phyloP scores from a whole-genome alignment of 2,797 vertebrate genomes.

The Huso huso region DNA sequence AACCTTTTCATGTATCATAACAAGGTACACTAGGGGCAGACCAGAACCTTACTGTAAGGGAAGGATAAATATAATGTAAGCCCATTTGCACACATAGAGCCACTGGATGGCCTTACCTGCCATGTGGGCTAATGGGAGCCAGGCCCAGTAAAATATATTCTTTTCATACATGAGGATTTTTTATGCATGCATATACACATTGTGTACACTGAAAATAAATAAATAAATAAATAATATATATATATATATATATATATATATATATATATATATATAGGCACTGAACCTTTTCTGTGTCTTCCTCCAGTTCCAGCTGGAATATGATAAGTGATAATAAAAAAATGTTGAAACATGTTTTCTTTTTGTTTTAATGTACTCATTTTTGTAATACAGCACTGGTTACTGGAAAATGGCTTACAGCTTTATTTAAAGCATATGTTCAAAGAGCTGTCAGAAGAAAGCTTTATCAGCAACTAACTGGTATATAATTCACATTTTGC shows the following conservation, averaged over 20 bases:
- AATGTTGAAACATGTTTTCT: slow-evolving; percentile 76
- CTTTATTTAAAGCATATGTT: slow-evolving; percentile 87
- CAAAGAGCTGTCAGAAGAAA: slow-evolving; percentile 69
- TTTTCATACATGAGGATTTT: background rate
- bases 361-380: slow-evolving; percentile 78
- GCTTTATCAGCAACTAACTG: slow-evolving; percentile 46
- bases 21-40: too few species aligned
- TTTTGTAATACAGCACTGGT: slow-evolving; percentile 83
- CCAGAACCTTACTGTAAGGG: too few species aligned
- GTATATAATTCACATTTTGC: too few species aligned
- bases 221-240: too few species aligned
- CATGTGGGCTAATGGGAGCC: too few species aligned
- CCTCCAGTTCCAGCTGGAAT: slow-evolving; percentile 66
- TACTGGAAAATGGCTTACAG: slow-evolving; percentile 84
- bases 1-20: too few species aligned
- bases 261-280: background rate
- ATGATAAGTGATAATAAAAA: slow-evolving; percentile 72
- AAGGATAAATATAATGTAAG: slow-evolving; percentile 18
- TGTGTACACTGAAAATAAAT: slow-evolving; percentile 1
- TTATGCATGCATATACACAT: slow-evolving; percentile 29
- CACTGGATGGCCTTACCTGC: background rate
- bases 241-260: too few species aligned
- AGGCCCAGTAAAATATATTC: too few species aligned
- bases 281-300: slow-evolving; percentile 28
- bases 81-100: slow-evolving; percentile 28